phyloP scores from a whole-genome alignment of 1,140 invertebrate genomes.

The Zaprionus africanus region DNA sequence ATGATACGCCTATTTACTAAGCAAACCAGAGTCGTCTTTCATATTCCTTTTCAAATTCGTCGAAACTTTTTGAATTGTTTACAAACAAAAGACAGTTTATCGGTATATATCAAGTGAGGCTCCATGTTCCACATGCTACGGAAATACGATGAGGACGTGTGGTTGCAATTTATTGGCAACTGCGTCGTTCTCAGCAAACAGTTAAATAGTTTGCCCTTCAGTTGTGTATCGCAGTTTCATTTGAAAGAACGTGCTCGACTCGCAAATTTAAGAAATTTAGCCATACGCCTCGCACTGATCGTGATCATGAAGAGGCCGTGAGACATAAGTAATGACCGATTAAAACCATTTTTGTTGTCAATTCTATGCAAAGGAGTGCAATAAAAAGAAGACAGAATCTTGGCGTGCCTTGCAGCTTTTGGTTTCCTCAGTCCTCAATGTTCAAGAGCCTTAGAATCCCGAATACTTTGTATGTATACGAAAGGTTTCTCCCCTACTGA shows the following conservation, averaged over 20 bases:
- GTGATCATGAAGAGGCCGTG: constrained; percentile 14
- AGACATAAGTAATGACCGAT: constrained; percentile 13
- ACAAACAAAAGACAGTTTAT: constrained; percentile 20
- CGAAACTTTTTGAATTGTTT: constrained; percentile 24
- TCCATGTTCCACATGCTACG: constrained; percentile 10
- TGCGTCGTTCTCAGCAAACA: neutral
- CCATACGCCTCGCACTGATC: neutral
- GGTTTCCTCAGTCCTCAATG: too few relatives aligned
- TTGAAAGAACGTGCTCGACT: constrained; percentile 33
- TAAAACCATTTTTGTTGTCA: neutral
- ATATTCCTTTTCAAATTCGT: constrained; percentile 25
- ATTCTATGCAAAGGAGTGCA: neutral
- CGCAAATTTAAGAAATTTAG: neutral
- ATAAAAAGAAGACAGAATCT: too few relatives aligned
- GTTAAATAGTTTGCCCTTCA: constrained; percentile 15
- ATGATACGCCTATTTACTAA: constrained; percentile 23
- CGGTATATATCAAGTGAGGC: neutral
- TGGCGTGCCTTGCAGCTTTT: too few relatives aligned
- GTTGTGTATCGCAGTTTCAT: constrained; percentile 28
- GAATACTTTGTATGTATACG: too few relatives aligned
- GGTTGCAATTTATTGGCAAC: neutral
- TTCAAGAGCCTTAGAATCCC: too few relatives aligned
- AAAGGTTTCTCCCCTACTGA: too few relatives aligned
- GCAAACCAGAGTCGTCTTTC: constrained; percentile 11
- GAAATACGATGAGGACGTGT: constrained; percentile 13